Evolutionary conservation across 1,140 invertebrate genomes (phyloP).

Genomic region (Drosophila pachea): DNA sequence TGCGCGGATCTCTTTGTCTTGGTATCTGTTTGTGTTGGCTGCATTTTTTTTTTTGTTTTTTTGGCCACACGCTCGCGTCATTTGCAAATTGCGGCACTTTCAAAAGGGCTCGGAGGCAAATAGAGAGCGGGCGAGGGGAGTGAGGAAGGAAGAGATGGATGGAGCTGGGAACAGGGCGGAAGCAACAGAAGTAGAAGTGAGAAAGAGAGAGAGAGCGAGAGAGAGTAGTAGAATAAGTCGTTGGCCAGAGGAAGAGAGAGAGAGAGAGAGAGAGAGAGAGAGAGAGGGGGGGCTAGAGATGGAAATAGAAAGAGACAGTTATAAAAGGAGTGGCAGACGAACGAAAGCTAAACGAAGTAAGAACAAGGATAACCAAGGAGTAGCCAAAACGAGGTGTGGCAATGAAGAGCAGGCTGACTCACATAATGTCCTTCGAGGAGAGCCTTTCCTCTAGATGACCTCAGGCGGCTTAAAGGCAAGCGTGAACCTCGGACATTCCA

Average conservation of each 20-base stretch:
- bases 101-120: slow-evolving; percentile 33
- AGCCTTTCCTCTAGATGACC: no score
- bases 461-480: no score
- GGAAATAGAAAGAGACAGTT: no score
- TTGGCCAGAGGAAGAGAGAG: background rate
- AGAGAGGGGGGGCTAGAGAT: background rate
- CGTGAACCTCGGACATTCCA: no score
- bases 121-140: background rate
- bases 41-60: slow-evolving; percentile 18
- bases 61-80: slow-evolving; percentile 50
- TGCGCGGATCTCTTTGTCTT: slow-evolving; percentile 60
- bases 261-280: background rate
- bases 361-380: no score
- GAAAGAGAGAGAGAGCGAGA: background rate
- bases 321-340: no score
- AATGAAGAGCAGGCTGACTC: no score
- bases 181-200: background rate
- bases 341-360: no score
- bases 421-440: no score
- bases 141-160: background rate
- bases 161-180: background rate
- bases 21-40: background rate
- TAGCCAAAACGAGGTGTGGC: no score
- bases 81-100: slow-evolving; percentile 71
- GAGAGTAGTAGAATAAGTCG: no score